phyloP scores from a whole-genome alignment of 1,140 invertebrate species.

The Pseudobourletiella spinata region DNA sequence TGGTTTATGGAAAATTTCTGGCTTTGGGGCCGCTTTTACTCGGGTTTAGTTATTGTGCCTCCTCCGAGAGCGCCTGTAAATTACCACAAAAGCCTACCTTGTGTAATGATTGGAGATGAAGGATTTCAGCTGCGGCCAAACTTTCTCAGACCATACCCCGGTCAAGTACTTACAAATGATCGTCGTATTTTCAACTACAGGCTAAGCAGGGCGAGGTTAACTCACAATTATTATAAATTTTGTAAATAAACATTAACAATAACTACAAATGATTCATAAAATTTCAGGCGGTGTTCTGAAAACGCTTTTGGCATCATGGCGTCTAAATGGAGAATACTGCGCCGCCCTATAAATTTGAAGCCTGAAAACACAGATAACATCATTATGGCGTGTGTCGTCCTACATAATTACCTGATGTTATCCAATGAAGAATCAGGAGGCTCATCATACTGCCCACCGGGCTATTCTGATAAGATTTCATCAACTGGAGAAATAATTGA shows the following conservation, averaged over 20 bases:
- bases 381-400: not conserved
- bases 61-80: not conserved
- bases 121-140: constrained; percentile 37
- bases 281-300: not conserved
- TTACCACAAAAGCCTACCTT: not conserved
- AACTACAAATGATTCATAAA: too few species aligned
- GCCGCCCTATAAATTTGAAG: too few species aligned
- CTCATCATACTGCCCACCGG: not conserved
- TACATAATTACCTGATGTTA: too few species aligned
- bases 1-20: not conserved
- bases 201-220: not conserved
- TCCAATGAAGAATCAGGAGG: not conserved
- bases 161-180: constrained; percentile 8
- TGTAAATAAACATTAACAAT: too few species aligned
- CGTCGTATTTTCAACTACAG: constrained; percentile 10
- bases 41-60: not conserved
- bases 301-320: not conserved
- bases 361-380: too few species aligned
- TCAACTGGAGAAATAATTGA: not conserved
- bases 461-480: not conserved
- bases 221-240: too few species aligned
- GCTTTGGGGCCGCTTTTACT: not conserved
- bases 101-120: constrained; percentile 38
- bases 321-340: not conserved
- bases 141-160: constrained; percentile 38